Base-by-base conservation (phyloP, 2,113 vertebrate species). In the Camarhynchus parvulus region DNA sequence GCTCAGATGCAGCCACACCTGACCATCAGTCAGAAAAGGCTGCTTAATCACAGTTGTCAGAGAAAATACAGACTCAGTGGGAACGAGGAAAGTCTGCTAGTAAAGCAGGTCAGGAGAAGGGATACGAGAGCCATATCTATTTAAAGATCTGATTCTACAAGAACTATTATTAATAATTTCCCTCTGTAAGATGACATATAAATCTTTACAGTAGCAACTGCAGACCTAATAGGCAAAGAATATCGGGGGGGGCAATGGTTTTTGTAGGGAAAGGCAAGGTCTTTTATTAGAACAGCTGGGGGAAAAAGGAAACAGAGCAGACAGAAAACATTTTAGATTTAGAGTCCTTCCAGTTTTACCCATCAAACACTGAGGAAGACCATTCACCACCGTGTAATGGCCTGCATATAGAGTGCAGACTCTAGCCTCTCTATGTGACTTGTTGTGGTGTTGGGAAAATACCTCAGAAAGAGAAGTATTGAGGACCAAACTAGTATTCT, bases 91-190 rank as follows among this genome's bases (percentile, higher is more conserved):
- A 81, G 68, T 73, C 86, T 89, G 44, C 73, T 70, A 81, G 76
- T 64, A 88, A 96, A 93, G 58, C 83, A 94, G 90, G 93, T 83
- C 90, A 88, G 69, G 67, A 87, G 44, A 91, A 68, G 16, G 47
- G 44, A 84, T 73, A 64, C 86, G 46, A 89, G 52, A 86, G 13
- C 24, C 37, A 7, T 44, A 81, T 28, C 90, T 86, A 94, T 93
- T 94, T 93, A 94, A 93, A 90, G 90, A 89, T 37, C 72, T 78
- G 61, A 53, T 42, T 90, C 86, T 44, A 75, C 35, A 72, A 78
- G 64, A 87, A 86, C 50, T 56, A 67, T 80, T 81, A 90, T 76
- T 88, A 92, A 93, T 84, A 74, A 92, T 91, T 72, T 86, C 20
- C 22, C 31, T 68, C 75, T 72, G 5, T 42, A 80, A 72, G 64